Base-by-base conservation (phyloP, 2,888 invertebrate genomes). In the Sepiola atlantica region DNA sequence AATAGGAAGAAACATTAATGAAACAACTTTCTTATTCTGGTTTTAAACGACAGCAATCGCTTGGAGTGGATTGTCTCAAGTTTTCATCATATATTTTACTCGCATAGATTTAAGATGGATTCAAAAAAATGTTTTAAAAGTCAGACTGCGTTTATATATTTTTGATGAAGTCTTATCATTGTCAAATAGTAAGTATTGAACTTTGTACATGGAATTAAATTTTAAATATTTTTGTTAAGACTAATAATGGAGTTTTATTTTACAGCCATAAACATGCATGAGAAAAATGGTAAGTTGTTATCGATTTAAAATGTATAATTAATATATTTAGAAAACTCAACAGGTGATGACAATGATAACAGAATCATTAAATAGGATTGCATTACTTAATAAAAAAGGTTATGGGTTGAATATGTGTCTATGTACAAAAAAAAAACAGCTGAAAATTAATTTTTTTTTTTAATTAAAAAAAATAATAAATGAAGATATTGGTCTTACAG, bases 401-500 rank as follows among this genome's bases (percentile, higher is more conserved):
- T 77, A n/a, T 14, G 14, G 16, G n/a, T n/a, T 77, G n/a, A 61
- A 28, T 28, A 28, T n/a, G 16, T 77, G 32, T n/a, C n/a, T 77
- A 77, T 77, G 77, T 77, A 77, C 77, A 77, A n/a, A n/a, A 77
- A n/a, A 77, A 77, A n/a, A 77, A 77, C 77, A 77, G 77, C 77
- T 16, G 32, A n/a, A 14, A 0, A n/a, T 77, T 45, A 4, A 4
- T 45, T 45, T 45, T 45, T 45, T 45, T 45, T 45, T 45, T 45
- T 45, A 45, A 77, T 61, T 61, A 61, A 28, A 61, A 45, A 10
- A 77, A 77, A 77, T 55, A 55, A 77, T 32, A 32, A 77, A 77
- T 32, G 77, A 77, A 14, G 77, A 77, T n/a, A 77, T 77, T 77
- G 77, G 77, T 32, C 32, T 77, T n/a, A n/a, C n/a, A 77, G 77